Conservation (phyloP, 2,113 vertebrate species). For the Cyanoderma ruficeps region DNA sequence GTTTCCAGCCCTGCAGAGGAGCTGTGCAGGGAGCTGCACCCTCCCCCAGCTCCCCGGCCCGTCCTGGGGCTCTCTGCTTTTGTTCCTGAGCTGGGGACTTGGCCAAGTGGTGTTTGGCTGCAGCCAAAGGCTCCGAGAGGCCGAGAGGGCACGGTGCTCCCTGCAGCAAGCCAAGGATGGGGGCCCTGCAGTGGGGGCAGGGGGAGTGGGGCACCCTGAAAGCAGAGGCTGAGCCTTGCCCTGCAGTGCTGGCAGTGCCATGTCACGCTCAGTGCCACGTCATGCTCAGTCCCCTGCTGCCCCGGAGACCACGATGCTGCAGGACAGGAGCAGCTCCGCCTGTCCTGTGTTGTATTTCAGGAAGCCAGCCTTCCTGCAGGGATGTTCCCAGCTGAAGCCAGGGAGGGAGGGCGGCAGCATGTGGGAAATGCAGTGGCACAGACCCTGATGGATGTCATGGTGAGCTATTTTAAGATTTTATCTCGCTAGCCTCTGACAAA, state of each 20-base stretch:
- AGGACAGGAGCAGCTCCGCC: not conserved
- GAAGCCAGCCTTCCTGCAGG: not conserved
- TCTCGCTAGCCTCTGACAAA: constrained; percentile 37
- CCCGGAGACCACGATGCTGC: accelerated
- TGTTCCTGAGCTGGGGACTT: constrained; percentile 9
- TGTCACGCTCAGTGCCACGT: not conserved
- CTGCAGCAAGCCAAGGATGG: not conserved
- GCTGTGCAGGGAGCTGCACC: not conserved
- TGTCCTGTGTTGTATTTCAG: not conserved
- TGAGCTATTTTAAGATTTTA: constrained; percentile 54
- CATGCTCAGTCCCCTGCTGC: accelerated
- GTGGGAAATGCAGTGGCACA: not conserved
- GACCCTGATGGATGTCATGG: not conserved
- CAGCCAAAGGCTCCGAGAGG: not conserved
- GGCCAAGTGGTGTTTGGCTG: not conserved
- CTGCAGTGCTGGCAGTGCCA: accelerated
- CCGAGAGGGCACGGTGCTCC: not conserved
- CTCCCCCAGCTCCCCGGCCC: not conserved
- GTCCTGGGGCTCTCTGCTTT: not conserved
- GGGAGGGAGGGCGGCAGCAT: accelerated
- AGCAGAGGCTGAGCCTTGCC: not conserved
- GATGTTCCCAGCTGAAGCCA: not conserved
- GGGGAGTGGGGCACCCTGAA: accelerated
- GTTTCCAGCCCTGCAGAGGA: not conserved
- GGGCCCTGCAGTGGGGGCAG: not conserved